These are phyloP conservation scores for Pocillopora meandrina DNA, from an alignment of 92 coral and sea anemone species.

Conservation along the genomic window DNA sequence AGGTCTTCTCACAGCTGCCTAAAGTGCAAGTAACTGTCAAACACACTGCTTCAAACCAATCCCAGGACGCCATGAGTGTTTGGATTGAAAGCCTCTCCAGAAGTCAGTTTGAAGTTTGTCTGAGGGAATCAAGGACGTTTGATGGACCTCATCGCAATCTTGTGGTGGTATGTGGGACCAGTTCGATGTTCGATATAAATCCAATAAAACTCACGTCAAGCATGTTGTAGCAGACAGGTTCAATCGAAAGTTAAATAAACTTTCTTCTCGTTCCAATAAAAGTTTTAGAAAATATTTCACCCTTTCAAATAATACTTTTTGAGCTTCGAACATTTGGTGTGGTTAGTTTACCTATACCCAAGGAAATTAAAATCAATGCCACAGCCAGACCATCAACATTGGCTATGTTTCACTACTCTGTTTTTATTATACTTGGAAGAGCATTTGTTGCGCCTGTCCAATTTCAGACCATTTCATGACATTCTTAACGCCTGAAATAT, in stretches of 20 bases:
- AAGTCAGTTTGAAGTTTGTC: constrained; percentile 41
- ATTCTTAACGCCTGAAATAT: too few relatives aligned
- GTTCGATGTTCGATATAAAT: background rate
- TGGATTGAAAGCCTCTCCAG: constrained; percentile 27
- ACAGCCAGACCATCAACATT: background rate
- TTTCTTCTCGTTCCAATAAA: too few relatives aligned
- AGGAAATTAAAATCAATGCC: background rate
- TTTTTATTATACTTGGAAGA: too few relatives aligned
- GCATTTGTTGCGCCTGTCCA: too few relatives aligned
- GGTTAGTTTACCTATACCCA: background rate
- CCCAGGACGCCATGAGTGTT: constrained; percentile 11
- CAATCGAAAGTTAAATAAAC: too few relatives aligned
- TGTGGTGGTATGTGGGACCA: constrained; percentile 5
- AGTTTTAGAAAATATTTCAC: too few relatives aligned
- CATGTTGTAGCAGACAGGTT: too few relatives aligned
- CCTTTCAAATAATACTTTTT: too few relatives aligned
- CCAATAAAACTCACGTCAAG: too few relatives aligned
- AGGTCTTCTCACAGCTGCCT: background rate
- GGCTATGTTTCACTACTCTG: background rate
- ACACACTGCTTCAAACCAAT: background rate
- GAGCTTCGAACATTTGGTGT: background rate
- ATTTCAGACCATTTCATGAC: too few relatives aligned
- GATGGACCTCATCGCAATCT: constrained; percentile 36
- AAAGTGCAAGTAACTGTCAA: constrained; percentile 3
- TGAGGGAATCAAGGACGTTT: constrained; percentile 31